Evolutionary conservation across 1,140 invertebrate species (phyloP), one percentile per base, ranked within the genome.

Genomic region (Euschistus heros): DNA sequence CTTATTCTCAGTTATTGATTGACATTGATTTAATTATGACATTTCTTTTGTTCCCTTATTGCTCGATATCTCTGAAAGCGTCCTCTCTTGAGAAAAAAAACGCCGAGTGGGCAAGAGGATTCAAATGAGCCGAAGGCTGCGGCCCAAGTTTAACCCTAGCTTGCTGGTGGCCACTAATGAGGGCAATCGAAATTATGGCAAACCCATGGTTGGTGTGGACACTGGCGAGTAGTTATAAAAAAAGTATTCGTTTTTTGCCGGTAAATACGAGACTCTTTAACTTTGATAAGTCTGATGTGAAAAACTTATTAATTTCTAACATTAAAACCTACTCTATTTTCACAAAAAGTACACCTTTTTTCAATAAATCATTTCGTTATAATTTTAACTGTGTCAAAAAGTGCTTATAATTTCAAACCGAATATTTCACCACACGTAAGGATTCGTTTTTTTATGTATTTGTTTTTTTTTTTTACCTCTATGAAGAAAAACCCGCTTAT

Each of bases 31-130:
- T n/a, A n/a, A n/a, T n/a, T n/a, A n/a, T n/a, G n/a, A n/a, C n/a
- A n/a, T n/a, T 44, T 44, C 20, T 52, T 13, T 52, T 52, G n/a
- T 52, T 52, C 5, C 5, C 5, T 52, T 18, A 52, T 18, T 17
- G 47, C 13, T 52, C 20, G 13, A 6, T 18, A 8, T 13, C 13
- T 72, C 71, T 92, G 94, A 73, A 86, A 90, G 69, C 86, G 85
- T 52, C 82, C 85, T 33, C 77, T 97, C 37, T 84, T 96, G 13
- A 82, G 87, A 26, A 89, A 91, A 70, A 86, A 93, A 66, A n/a
- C n/a, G 96, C 96, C 0, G 95, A 98, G 74, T 99, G 97, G 96
- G 95, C 96, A 0, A 85, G 87, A 68, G n/a, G 94, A 93, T 72
- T 91, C 95, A 47, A 96, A 97, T 73, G 96, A 99, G 72, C 90